phyloP scores from a whole-genome alignment of 2,888 invertebrate species.

The Cheilosia scutellata region DNA sequence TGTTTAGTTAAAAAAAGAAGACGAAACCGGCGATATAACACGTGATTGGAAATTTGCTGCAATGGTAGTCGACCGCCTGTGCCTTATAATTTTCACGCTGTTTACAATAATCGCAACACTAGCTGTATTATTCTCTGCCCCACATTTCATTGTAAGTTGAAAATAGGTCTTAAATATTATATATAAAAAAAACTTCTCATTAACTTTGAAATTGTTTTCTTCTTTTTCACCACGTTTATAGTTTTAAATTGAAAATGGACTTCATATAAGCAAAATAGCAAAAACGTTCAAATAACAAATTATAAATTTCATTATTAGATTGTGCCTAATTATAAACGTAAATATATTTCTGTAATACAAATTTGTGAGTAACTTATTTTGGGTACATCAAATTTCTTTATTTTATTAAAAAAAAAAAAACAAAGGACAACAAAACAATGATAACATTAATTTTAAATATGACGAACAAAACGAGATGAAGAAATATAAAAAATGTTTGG shows the following conservation, averaged over 20 bases:
- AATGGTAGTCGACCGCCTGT: constrained; percentile 99
- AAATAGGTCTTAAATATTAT: not conserved
- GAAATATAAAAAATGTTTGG: constrained; percentile 77
- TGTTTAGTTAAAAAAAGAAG: constrained; percentile 93
- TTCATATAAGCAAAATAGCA: constrained; percentile 62
- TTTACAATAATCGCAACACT: constrained; percentile 98
- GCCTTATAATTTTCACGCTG: constrained; percentile 99
- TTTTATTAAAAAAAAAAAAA: constrained; percentile 53
- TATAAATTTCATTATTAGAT: constrained; percentile 73
- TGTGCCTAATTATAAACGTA: constrained; percentile 72
- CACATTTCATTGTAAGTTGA: constrained; percentile 93
- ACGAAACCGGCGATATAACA: constrained; percentile 95
- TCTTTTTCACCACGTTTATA: constrained; percentile 4
- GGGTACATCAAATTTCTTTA: constrained; percentile 46
- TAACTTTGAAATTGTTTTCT: not conserved
- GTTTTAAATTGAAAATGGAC: constrained; percentile 68
- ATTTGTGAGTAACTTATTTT: constrained; percentile 57
- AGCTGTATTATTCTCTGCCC: constrained; percentile 97
- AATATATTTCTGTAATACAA: constrained; percentile 70
- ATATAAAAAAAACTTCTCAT: not conserved
- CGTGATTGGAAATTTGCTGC: constrained; percentile 99
- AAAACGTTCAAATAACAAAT: constrained; percentile 69
- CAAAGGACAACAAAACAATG: constrained; percentile 24
- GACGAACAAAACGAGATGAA: constrained; percentile 61
- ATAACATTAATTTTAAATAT: constrained; percentile 60